These are phyloP conservation scores for Porites evermanni DNA, from an alignment of 92 coral and sea anemone species.

Conservation along the genomic window DNA sequence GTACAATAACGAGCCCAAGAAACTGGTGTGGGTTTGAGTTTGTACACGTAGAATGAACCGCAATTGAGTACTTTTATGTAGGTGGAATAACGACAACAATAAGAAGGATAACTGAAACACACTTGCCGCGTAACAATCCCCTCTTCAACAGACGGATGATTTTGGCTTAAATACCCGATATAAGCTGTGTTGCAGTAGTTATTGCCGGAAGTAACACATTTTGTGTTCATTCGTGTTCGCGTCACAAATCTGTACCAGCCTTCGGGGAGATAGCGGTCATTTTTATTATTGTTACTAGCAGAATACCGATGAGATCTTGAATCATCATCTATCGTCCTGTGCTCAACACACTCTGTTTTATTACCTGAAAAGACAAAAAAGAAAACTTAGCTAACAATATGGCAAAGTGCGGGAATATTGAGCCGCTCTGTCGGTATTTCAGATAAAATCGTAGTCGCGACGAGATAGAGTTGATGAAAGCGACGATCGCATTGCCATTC, in stretches of 20 bases:
- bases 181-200: slow-evolving; percentile 50
- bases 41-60: slow-evolving; percentile 78
- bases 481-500: too few species aligned
- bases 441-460: too few species aligned
- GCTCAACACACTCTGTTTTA: background rate
- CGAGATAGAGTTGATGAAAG: too few species aligned
- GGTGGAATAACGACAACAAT: slow-evolving; percentile 46
- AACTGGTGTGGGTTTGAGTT: slow-evolving; percentile 54
- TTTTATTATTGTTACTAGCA: background rate
- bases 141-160: slow-evolving; percentile 63
- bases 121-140: slow-evolving; percentile 70
- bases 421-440: too few species aligned
- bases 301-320: background rate
- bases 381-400: too few species aligned
- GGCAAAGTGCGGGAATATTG: too few species aligned
- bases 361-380: background rate
- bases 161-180: slow-evolving; percentile 76
- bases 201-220: background rate
- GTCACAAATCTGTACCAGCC: slow-evolving; percentile 64
- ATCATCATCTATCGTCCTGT: background rate
- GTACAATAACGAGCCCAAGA: slow-evolving; percentile 74
- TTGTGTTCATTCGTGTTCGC: slow-evolving; percentile 32
- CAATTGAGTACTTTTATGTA: slow-evolving; percentile 77
- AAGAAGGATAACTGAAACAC: slow-evolving; percentile 59
- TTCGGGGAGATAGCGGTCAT: slow-evolving; percentile 44